Percentiles rank a stretch among this genome's conserved stretches.
phyloP scores from a whole-genome alignment of 2,888 invertebrate species.

The Ceriagrion tenellum region DNA sequence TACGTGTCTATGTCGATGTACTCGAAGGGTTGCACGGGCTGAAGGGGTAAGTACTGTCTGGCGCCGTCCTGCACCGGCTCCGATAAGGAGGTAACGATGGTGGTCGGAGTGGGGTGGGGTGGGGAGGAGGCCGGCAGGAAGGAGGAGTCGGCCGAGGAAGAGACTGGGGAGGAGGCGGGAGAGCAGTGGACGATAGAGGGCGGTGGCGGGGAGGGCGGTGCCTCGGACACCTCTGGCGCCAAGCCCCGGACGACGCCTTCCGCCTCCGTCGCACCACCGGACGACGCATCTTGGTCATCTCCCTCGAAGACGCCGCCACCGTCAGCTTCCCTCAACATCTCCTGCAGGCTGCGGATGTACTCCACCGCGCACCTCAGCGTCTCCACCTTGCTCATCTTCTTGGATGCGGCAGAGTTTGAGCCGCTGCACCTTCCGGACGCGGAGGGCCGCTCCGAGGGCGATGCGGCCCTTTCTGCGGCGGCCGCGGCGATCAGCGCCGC shows the following conservation, averaged over 20 bases:
- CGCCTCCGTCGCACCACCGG: not conserved
- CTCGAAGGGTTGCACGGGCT: conserved; percentile 54
- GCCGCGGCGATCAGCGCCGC: conserved; percentile 55
- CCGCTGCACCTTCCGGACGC: not conserved
- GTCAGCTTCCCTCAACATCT: conserved; percentile 82
- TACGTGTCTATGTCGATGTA: conserved; percentile 58
- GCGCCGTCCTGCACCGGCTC: conserved; percentile 43
- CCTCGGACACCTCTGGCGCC: not conserved
- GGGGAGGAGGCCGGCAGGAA: not conserved
- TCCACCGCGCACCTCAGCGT: conserved; percentile 93
- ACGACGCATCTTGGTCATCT: not conserved
- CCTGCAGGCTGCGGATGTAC: conserved; percentile 91
- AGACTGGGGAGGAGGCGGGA: conserved; percentile 15
- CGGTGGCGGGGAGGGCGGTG: not conserved
- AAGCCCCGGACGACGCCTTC: not conserved
- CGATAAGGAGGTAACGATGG: not conserved
- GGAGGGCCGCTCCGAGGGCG: conserved; percentile 36
- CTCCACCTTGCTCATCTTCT: conserved; percentile 94
- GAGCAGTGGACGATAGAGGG: not conserved
- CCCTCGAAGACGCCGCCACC: not conserved
- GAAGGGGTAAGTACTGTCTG: conserved; percentile 53
- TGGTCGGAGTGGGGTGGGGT: not conserved
- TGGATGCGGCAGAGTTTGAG: conserved; percentile 78
- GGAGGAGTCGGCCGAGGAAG: not conserved
- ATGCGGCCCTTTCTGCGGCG: conserved; percentile 40